These are phyloP conservation scores for Stomatorhinus walkeri DNA, from an alignment of 2,797 vertebrate genomes.

Conservation along the genomic window DNA sequence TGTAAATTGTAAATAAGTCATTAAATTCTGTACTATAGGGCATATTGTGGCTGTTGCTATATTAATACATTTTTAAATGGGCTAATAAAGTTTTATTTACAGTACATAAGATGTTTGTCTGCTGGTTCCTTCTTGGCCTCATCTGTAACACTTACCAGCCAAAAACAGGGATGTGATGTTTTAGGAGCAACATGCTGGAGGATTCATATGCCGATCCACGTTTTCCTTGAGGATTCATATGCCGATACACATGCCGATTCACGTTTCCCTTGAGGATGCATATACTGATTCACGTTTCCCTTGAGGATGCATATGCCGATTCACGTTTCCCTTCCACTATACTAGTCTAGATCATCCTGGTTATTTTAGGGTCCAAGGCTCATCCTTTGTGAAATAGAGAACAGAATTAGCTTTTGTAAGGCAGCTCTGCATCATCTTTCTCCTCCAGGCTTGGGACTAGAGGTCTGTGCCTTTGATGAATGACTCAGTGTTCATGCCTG, in stretches of 20 bases:
- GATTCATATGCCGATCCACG: background rate
- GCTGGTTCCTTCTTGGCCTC: background rate
- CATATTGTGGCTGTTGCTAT: constrained; percentile 69
- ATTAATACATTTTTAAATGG: constrained; percentile 71
- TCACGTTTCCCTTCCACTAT: background rate
- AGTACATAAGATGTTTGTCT: constrained; percentile 45
- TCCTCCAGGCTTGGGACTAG: background rate
- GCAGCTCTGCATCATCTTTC: background rate
- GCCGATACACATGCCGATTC: no score
- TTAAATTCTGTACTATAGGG: constrained; percentile 68
- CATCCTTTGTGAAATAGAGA: background rate
- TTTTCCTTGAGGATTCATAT: background rate
- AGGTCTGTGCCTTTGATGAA: background rate
- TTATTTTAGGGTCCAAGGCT: background rate
- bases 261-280: no score
- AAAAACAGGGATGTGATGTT: background rate
- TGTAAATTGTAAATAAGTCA: constrained; percentile 87
- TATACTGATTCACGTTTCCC: no score
- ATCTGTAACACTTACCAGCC: background rate
- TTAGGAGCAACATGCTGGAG: background rate
- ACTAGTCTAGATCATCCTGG: background rate
- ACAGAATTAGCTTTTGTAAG: background rate
- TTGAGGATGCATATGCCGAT: no score
- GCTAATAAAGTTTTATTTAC: constrained; percentile 91
- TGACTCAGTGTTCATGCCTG: background rate